Evolutionary conservation across 2,113 vertebrate species (phyloP).

Genomic region (Pluvialis apricaria): DNA sequence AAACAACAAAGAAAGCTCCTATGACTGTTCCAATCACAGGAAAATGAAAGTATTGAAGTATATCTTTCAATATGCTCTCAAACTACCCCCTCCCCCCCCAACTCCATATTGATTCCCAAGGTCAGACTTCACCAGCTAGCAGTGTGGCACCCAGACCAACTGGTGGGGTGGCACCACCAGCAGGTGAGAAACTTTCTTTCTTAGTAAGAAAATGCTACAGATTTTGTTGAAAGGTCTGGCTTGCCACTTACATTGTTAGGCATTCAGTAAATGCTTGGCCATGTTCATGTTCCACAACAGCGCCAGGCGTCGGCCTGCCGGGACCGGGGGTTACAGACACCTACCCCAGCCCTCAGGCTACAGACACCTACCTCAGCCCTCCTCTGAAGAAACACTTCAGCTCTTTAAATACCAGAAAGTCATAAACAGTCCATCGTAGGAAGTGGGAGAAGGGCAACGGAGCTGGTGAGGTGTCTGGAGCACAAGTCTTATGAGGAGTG

Average conservation of each 20-base stretch:
- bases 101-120: background rate
- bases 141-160: background rate
- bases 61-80: background rate
- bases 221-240: background rate
- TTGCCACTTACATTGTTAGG: background rate
- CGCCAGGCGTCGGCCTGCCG: background rate
- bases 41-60: background rate
- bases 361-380: background rate
- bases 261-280: background rate
- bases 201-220: background rate
- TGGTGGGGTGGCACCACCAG: background rate
- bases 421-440: background rate
- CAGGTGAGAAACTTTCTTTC: background rate
- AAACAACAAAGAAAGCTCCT: background rate
- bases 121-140: background rate
- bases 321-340: background rate
- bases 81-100: accelerated
- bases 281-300: accelerated
- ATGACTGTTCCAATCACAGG: background rate
- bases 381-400: background rate
- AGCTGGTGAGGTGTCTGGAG: too few relatives aligned
- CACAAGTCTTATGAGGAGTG: too few relatives aligned
- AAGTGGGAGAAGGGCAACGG: background rate
- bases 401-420: background rate
- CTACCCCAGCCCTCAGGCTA: background rate